Base-by-base conservation (phyloP, 1,140 invertebrate genomes). In the Planococcus citri region DNA sequence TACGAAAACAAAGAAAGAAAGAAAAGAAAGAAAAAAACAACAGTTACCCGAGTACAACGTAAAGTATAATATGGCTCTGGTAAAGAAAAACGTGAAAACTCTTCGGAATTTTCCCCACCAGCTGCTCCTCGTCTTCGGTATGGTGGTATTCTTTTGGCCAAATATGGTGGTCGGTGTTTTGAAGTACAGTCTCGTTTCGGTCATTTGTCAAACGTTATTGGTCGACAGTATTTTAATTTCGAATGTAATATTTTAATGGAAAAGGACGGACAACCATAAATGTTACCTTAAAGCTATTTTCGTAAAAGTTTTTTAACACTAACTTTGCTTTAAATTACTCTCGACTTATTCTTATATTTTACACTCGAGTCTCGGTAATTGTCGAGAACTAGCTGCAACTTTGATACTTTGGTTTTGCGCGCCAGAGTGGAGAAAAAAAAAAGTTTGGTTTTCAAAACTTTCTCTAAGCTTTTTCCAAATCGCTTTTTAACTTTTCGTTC, bases 301-400 rank as follows among this genome's bases (percentile, higher is more conserved):
- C 2, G 41, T 20, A 20, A 51, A 51, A 51, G 41, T 51, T 51
- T 51, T 51, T 51, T 20, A 51, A 20, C 41, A 20, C 41, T 51
- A 51, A 51, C 41, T 51, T 51, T 51, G 41, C 41, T 51, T 51
- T 51, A 51, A 51, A 51, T 51, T 51, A 51, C 41, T 51, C 41
- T 51, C 41, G 41, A 51, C 41, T 51, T 51, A 51, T 51, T 51
- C 17, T n/a, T 51, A 51, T 51, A 51, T 51, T 51, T 51, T 51
- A 51, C 41, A 51, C 41, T 51, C 29, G 4, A 51, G 41, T 51
- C 17, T n/a, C n/a, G 6, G 41, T 51, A 51, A 51, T 51, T 51
- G 41, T 51, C 41, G 41, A 51, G 41, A 51, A 51, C 41, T 51
- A 20, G 41, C 6, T 9, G 41, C 41, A 51, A 51, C 41, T 51